Evolutionary conservation across 2,797 vertebrate species (phyloP).

Genomic region (Liparis tanakae): DNA sequence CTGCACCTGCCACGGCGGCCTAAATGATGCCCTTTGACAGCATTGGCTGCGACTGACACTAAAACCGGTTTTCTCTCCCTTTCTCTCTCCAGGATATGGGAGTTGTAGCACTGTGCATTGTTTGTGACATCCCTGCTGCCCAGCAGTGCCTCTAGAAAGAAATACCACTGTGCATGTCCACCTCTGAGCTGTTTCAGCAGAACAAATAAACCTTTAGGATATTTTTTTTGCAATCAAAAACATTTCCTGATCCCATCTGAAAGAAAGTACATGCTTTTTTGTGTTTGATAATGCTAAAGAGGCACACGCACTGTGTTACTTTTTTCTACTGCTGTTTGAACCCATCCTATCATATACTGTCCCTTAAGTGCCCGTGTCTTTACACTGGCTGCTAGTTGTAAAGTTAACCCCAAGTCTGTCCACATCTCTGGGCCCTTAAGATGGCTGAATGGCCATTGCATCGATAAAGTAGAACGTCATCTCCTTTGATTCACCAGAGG

Average conservation of each 20-base stretch:
- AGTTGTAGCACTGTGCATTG: constrained; percentile 58
- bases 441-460: constrained; percentile 68
- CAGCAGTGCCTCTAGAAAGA: constrained; percentile 40
- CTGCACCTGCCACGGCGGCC: constrained; percentile 71
- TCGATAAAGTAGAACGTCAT: constrained; percentile 60
- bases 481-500: constrained; percentile 39
- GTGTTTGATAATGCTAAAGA: constrained; percentile 1
- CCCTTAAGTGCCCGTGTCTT: constrained; percentile 7
- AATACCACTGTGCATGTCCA: constrained; percentile 17
- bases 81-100: neutral
- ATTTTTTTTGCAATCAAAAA: constrained; percentile 1
- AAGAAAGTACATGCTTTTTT: constrained; percentile 4
- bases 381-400: constrained; percentile 54
- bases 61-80: constrained; percentile 23
- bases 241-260: neutral
- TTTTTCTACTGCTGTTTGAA: constrained; percentile 5
- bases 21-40: constrained; percentile 59
- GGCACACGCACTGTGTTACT: constrained; percentile 31
- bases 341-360: constrained; percentile 1
- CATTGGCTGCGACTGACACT: constrained; percentile 50
- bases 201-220: constrained; percentile 8
- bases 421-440: constrained; percentile 59
- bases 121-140: constrained; percentile 50
- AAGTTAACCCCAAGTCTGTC: constrained; percentile 66
- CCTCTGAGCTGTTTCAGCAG: constrained; percentile 38